Conservation (phyloP, 2,113 vertebrate species). For the Hoplias malabaricus region DNA sequence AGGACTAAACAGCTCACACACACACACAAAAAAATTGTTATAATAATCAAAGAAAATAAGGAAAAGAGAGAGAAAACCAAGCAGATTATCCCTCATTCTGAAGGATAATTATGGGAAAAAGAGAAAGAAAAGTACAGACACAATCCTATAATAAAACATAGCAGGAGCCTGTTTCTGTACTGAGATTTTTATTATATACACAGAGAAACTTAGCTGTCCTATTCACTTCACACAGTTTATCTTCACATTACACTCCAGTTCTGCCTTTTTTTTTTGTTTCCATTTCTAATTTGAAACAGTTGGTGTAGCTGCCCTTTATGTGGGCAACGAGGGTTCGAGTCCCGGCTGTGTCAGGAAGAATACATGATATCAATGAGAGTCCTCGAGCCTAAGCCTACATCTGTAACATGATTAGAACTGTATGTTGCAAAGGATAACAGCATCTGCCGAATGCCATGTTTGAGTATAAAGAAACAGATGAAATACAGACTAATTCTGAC, state of each 20-base stretch:
- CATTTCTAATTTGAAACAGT: too few species aligned
- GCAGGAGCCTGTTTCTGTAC: not conserved
- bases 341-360: too few species aligned
- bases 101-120: not conserved
- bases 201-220: not conserved
- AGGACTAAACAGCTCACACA: not conserved
- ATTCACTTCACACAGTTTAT: not conserved
- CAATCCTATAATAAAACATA: conserved; percentile 4
- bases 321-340: too few species aligned
- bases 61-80: not conserved
- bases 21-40: conserved; percentile 21
- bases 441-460: too few species aligned
- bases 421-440: too few species aligned
- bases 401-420: too few species aligned
- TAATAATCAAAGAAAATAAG: not conserved
- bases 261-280: too few species aligned
- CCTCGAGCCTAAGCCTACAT: too few species aligned
- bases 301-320: too few species aligned
- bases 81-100: not conserved
- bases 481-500: too few species aligned
- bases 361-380: too few species aligned
- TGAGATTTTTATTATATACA: conserved; percentile 2
- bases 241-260: not conserved
- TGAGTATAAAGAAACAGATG: too few species aligned
- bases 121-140: not conserved